Base-by-base conservation (phyloP, 2,113 vertebrate genomes). In the Bubo blakistoni region DNA sequence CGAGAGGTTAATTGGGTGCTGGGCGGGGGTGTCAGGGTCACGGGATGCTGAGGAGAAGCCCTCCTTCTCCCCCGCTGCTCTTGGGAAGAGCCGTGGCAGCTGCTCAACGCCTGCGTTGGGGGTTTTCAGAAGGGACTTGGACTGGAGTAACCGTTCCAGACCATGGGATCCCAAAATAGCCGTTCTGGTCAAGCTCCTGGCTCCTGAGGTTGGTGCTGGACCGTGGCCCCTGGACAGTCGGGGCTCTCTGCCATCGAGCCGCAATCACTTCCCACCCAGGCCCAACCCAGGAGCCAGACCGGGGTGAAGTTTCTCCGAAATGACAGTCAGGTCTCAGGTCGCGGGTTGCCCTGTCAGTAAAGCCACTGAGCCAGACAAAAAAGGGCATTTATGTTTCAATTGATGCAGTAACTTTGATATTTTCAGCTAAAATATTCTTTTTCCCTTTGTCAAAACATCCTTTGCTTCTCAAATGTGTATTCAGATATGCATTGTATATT, bases 401-500 rank as follows among this genome's bases (percentile, higher is more conserved):
- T 36, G 16, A 61, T 90, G 95, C 86, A 19, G 20, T 77, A 96
- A 97, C 98, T 98, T 98, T 95, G 97, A 95, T 98, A 96, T 96
- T 97, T 95, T 95, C 83, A 29, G 78, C 95, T 95, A 79, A 97
- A 97, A 96, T 96, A 97, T 93, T 96, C 95, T 91, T 90, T 92
- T 92, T 95, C 91, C 86, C 96, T 98, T 97, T 97, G 98, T 98
- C 96, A 97, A 95, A 97, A 96, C 96, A 96, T 93, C 94, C 96
- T 96, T 95, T 93, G 95, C 95, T 97, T 95, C 93, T 95, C 94
- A 91, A 96, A 95, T 86, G 90, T 93, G 84, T 74, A 86, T 98
- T 97, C 97, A 95, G 96, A 96, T 97, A 90, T 81, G 96, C 97
- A 92, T 96, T 98, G 97, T 98, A 96, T 98, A 96, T 97, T 92